Base-by-base conservation (phyloP, 37 sponge, comb jelly and placozoan genomes). In the Geodia barretti region DNA sequence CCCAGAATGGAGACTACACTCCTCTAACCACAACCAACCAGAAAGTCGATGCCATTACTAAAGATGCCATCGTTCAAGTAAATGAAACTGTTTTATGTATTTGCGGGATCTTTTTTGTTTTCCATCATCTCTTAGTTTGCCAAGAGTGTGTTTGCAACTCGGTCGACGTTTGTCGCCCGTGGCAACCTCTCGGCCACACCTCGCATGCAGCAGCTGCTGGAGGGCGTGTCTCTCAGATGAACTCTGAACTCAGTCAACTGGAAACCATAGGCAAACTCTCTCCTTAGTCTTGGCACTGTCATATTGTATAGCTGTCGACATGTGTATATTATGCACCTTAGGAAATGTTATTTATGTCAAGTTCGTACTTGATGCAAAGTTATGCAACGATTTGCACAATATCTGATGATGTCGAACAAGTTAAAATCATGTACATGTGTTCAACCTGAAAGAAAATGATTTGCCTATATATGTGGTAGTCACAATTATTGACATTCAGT, bases 101-200 rank as follows among this genome's bases (percentile, higher is more conserved):
- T 54, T 41, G 62, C 26, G 14, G 7, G 23, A 32, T 73, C 3
- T 83, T 5, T 29, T n/a, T 43, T 35, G 38, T 66, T 9, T 64
- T 24, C 21, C 1, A 25, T 64, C 23, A 47, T 62, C 23, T 37
- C 14, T 9, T 34, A 34, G 65, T 58, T 25, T 54, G 82, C 89
- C 21, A 70, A 72, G 41, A 60, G 60, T 41, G 80, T 88, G 54
- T 85, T 92, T 73, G 66, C 54, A 14, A 92, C 89, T 29, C 73
- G 79, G 2, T 40, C 93, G 21, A 84, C 77, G 0, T 43, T 84
- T 34, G 89, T 81, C 24, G 64, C 84, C 29, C 72, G 68, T 81
- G 93, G 93, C 54, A 76, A 92, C 39, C 71, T 92, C 28, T 77
- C 83, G 21, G 11, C 58, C 38, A 66, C 73, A 42, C 89, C 89